Evolutionary conservation across 2,888 invertebrate genomes (phyloP).

Genomic region (Volucella inflata): DNA sequence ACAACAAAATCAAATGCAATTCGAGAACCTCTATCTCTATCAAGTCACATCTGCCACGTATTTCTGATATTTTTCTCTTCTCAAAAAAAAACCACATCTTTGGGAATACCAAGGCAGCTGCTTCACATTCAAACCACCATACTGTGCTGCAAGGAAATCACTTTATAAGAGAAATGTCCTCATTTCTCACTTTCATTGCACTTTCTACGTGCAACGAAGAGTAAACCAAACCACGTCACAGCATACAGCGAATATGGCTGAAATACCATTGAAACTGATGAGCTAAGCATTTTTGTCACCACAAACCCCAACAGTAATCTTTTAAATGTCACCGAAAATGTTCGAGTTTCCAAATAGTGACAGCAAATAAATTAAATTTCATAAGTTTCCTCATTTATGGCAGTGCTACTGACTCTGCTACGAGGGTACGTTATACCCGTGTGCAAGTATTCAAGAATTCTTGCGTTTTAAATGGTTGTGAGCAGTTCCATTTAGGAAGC

Average conservation of each 20-base stretch:
- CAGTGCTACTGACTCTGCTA: no score
- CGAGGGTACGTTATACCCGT: no score
- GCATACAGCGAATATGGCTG: slow-evolving; percentile 15
- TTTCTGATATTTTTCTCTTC: slow-evolving; percentile 5
- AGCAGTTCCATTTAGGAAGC: no score
- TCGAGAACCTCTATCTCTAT: no score
- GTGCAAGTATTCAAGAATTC: no score
- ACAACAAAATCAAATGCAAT: no score
- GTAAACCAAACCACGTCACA: not conserved
- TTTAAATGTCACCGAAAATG: slow-evolving; percentile 53
- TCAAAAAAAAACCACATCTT: not conserved
- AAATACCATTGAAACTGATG: slow-evolving; percentile 11
- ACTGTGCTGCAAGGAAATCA: not conserved
- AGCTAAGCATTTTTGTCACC: slow-evolving; percentile 26
- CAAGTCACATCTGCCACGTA: not conserved
- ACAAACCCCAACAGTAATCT: slow-evolving; percentile 55
- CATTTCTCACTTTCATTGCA: slow-evolving; percentile 37
- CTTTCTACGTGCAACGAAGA: not conserved
- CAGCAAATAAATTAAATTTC: slow-evolving; percentile 38
- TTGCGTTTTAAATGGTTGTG: no score
- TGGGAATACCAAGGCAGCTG: not conserved
- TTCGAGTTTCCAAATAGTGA: slow-evolving; percentile 34
- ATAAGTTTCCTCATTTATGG: slow-evolving; percentile 14
- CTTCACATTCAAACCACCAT: not conserved
- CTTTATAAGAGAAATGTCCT: slow-evolving; percentile 42